Evolutionary conservation across 2,113 vertebrate species (phyloP).

Genomic region (Glaucidium brasilianum): DNA sequence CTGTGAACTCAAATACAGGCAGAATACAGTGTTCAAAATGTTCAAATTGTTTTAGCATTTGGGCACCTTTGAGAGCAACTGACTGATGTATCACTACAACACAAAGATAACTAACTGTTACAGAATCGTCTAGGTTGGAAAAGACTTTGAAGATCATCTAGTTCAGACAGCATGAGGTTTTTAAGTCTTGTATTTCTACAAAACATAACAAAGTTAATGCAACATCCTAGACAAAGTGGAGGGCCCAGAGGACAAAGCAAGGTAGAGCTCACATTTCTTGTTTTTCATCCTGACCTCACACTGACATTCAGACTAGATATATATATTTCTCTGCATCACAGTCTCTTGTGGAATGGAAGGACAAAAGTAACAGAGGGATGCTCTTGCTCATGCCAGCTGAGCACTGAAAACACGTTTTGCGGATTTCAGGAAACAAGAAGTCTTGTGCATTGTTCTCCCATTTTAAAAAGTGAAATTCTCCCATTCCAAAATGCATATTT

Average conservation of each 20-base stretch:
- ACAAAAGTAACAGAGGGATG: neutral
- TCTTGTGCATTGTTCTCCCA: neutral
- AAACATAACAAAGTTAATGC: neutral
- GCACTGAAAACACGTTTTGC: neutral
- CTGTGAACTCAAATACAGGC: neutral
- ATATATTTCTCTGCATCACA: neutral
- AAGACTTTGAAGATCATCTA: too few species aligned
- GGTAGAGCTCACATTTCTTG: neutral
- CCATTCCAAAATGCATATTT: fast-evolving
- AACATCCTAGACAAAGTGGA: neutral
- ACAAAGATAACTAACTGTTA: neutral
- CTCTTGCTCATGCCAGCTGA: neutral
- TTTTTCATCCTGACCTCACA: neutral
- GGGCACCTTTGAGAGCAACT: neutral
- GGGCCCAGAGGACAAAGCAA: neutral
- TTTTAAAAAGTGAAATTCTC: neutral
- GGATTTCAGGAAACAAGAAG: neutral
- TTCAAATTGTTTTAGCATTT: neutral
- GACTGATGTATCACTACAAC: neutral
- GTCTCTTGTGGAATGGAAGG: neutral
- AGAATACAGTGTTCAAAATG: neutral
- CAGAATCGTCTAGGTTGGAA: too few species aligned
- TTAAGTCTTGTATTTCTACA: neutral
- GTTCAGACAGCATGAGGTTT: neutral
- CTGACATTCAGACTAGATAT: neutral